Evolutionary conservation across 2,797 vertebrate genomes (phyloP).

Genomic region (Rhabdomys pumilio): DNA sequence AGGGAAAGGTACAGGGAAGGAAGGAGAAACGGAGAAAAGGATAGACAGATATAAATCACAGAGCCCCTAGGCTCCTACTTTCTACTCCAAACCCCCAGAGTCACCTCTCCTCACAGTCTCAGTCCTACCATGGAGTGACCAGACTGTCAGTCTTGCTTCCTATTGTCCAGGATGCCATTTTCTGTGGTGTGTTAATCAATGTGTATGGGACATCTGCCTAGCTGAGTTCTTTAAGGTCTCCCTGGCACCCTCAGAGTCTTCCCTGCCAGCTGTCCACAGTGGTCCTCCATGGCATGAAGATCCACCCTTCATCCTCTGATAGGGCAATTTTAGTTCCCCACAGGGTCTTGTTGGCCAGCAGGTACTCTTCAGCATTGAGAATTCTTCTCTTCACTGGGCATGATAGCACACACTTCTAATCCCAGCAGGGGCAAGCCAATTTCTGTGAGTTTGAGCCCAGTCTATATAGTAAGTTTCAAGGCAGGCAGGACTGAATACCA

Average conservation of each 20-base stretch:
- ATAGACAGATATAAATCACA: background rate
- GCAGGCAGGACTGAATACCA: background rate
- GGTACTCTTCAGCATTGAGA: background rate
- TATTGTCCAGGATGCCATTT: background rate
- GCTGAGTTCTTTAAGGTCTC: background rate
- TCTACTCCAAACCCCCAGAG: background rate
- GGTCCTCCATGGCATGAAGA: rapidly evolving
- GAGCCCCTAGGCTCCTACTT: background rate
- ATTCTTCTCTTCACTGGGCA: background rate
- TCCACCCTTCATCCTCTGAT: background rate
- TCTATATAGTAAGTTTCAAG: background rate
- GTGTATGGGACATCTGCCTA: background rate
- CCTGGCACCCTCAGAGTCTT: background rate
- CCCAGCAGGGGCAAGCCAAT: background rate
- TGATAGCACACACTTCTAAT: background rate
- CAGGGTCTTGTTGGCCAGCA: background rate
- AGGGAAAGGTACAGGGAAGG: background rate
- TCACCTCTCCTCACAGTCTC: background rate
- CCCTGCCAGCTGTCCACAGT: background rate
- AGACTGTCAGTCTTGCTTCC: background rate
- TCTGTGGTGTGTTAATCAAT: background rate
- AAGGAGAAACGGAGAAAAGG: background rate
- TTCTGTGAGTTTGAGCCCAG: background rate
- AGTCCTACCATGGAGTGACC: background rate
- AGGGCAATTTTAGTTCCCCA: background rate